Conservation (phyloP, 1,140 invertebrate species). For the Venturia canescens region DNA sequence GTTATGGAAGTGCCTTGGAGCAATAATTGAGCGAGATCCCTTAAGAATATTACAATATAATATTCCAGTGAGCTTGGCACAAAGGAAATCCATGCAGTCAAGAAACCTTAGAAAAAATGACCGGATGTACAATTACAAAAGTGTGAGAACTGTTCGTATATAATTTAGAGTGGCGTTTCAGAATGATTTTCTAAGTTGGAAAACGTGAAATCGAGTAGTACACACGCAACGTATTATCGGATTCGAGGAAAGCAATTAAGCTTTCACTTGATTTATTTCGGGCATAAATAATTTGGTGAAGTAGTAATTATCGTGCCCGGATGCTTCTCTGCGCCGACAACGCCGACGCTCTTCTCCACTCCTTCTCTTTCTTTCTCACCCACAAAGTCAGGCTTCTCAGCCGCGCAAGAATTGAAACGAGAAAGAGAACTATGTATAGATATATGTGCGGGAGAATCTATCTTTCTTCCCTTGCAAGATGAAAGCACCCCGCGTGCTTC, state of each 20-base stretch:
- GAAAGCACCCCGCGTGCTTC: slow-evolving; percentile 70
- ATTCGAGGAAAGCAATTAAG: slow-evolving; percentile 71
- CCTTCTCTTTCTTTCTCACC: slow-evolving; percentile 34
- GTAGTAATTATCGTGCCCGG: slow-evolving; percentile 70
- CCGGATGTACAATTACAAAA: not conserved
- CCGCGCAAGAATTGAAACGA: slow-evolving; percentile 17
- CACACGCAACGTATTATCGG: slow-evolving; percentile 59
- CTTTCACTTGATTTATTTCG: slow-evolving; percentile 72
- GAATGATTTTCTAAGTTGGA: not conserved
- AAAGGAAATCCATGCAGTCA: not conserved
- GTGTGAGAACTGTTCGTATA: not conserved
- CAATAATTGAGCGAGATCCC: too few relatives aligned
- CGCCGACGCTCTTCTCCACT: slow-evolving; percentile 16
- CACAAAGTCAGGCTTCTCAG: not conserved
- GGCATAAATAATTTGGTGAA: slow-evolving; percentile 75
- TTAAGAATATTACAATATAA: too few relatives aligned
- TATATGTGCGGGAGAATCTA: slow-evolving; percentile 54
- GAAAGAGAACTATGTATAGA: slow-evolving; percentile 24
- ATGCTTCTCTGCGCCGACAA: slow-evolving; percentile 33
- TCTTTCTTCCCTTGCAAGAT: slow-evolving; percentile 64
- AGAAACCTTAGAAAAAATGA: too few relatives aligned
- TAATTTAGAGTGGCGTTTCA: slow-evolving; percentile 36
- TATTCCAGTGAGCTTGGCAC: too few relatives aligned
- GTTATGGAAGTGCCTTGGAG: too few relatives aligned
- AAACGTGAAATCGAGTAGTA: slow-evolving; percentile 52